These are phyloP conservation scores for Apamea crenata DNA, from an alignment of 2,888 invertebrate species.

Conservation along the genomic window DNA sequence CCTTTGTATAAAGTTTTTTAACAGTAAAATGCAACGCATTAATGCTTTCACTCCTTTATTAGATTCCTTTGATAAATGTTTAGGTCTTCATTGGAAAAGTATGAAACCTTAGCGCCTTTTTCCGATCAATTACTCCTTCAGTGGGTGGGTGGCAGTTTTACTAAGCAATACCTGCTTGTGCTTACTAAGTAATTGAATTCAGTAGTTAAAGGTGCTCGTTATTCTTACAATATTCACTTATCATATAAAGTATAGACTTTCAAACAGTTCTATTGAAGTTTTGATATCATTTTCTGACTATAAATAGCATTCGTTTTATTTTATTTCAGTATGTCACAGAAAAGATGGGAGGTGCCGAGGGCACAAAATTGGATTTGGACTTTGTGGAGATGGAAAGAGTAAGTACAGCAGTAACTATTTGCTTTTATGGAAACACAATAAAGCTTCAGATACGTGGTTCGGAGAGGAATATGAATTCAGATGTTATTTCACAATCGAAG, in stretches of 20 bases:
- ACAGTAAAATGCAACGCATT: conserved; percentile 49
- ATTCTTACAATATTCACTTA: conserved; percentile 1
- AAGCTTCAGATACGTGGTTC: conserved; percentile 33
- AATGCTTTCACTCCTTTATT: conserved; percentile 39
- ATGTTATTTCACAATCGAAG: conserved; percentile 53
- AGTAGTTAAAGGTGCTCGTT: conserved; percentile 3
- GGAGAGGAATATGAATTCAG: conserved; percentile 45
- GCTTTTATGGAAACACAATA: conserved; percentile 52
- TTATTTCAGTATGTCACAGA: conserved; percentile 99
- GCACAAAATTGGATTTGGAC: conserved; percentile 99
- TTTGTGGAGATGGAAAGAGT: conserved; percentile 99
- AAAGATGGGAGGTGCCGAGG: conserved; percentile 99
- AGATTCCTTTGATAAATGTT: conserved; percentile 39
- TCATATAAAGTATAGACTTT: not conserved
- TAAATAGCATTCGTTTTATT: conserved; percentile 62
- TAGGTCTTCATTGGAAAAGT: conserved; percentile 17
- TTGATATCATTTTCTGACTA: conserved; percentile 13
- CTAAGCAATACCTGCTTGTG: not conserved
- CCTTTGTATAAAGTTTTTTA: conserved; percentile 77
- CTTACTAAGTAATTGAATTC: conserved; percentile 8
- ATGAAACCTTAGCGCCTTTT: conserved; percentile 1
- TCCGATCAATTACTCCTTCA: not conserved
- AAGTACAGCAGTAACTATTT: conserved; percentile 81
- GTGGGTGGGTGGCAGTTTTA: not conserved
- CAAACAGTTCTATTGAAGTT: conserved; percentile 5